Evolutionary conservation across 2,113 vertebrate species (phyloP), one percentile per base, ranked within the genome.

Genomic region (Aegypius monachus): DNA sequence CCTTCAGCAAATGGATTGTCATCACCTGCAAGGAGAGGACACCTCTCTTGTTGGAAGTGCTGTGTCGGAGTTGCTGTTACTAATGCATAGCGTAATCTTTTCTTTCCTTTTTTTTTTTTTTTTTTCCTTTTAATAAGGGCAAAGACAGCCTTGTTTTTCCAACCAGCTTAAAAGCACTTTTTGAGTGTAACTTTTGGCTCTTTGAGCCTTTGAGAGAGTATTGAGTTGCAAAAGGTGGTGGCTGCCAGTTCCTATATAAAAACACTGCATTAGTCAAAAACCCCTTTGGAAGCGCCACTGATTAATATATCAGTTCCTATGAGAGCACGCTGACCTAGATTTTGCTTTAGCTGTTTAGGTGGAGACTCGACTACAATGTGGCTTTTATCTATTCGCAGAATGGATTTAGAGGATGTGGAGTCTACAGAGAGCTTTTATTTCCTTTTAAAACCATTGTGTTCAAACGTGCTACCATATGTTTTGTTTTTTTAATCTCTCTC

Each of bases 161-260:
- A 73, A 0, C 9, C 10, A 0, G 31, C n/a, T 80, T 73, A 7
- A 70, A 53, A 96, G 56, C 65, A 21, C 53, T 84, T 84, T 55
- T 68, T 0, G 11, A 90, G 88, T 34, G 65, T 42, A 50, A 68
- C 70, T 90, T 73, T 16, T 88, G 93, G 73, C 79, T 94, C 22
- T 14, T 19, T 26, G 65, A 78, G 87, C 42, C 63, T 83, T 42
- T 6, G 42, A 81, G 91, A 90, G 73, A 85, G 81, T 47, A 71
- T 34, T 77, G 93, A 74, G 86, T 92, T 81, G 88, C 53, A 4
- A 36, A 62, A 89, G 95, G 78, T 34, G 87, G 40, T 18, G 73
- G 81, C 90, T 95, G 94, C 94, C 96, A 95, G 94, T 71, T 96
- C 48, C 91, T 86, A 47, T 62, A 20, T 81, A 11, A 93, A 93